Base-by-base conservation (phyloP, 2,888 invertebrate species). In the Ellobium chinense region DNA sequence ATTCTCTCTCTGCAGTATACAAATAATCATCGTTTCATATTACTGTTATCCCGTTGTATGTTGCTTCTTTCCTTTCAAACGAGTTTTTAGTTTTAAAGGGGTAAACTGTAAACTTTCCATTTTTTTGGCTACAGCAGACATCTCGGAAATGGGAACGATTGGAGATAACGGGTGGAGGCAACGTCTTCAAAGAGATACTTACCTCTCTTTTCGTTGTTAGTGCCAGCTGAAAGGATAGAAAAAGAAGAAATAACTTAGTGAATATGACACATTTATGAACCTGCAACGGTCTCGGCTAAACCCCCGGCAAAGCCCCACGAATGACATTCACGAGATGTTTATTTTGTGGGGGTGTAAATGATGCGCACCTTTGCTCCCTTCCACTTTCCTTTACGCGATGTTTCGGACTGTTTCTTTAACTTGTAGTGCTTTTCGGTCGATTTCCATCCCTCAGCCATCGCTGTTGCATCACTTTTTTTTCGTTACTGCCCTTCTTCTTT, bases 171-270 rank as follows among this genome's bases (percentile, higher is more conserved):
- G 60, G 21, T 7, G n/a, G 60, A 21, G 21, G 7, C 9, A 60
- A 60, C 60, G 46, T 46, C 46, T 46, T 46, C 7, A 46, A 46
- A 2, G 18, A 24, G 46, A 66, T 27, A 76, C 75, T 66, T 76
- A 76, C 75, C 75, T 76, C 75, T 76, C 66, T 76, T 76, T 66
- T 76, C 75, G 36, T 76, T 76, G 75, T 76, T 76, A 56, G 75
- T 65, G 31, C 75, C 75, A 56, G 75, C 75, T 76, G 66, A 54
- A 76, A 76, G 9, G 14, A 60, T 24, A 60, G 5, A 60, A n/a
- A 60, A 24, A 60, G 7, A 31, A 14, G 29, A 73, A 37, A 27
- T 27, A 9, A 29, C 12, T 5, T 34, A 27, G 65, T 31, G 14
- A 14, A 29, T 58, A 58, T 58, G 18, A 5, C n/a, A 58, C 58